Conservation (phyloP, 35 echinoderm and acorn worm species). For the Lytechinus variegatus region DNA sequence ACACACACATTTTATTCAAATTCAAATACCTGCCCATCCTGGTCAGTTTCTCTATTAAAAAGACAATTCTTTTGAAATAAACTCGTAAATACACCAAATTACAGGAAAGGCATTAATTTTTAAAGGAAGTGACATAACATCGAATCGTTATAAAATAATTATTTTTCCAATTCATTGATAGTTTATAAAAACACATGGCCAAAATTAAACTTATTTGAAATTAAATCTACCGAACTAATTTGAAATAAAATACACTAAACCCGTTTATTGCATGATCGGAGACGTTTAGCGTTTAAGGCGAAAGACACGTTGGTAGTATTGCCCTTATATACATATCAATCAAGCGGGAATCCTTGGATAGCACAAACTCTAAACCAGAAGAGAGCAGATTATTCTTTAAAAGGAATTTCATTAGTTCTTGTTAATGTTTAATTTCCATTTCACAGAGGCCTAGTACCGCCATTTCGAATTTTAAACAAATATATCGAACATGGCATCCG, state of each 20-base stretch:
- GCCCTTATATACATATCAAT: not conserved
- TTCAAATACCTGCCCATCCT: not conserved
- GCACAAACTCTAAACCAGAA: not conserved
- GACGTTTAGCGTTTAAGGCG: not conserved
- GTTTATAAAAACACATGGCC: too few relatives aligned
- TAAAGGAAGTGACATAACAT: too few relatives aligned
- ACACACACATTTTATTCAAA: not conserved
- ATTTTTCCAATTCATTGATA: too few relatives aligned
- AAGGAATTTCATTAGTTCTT: not conserved
- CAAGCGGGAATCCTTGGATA: not conserved
- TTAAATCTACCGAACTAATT: not conserved
- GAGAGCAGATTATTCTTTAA: not conserved
- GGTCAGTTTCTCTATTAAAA: not conserved
- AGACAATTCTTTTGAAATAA: not conserved
- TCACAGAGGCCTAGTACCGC: not conserved
- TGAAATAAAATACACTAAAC: not conserved
- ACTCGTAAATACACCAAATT: not conserved
- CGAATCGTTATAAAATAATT: too few relatives aligned
- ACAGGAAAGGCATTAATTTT: too few relatives aligned
- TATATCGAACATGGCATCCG: not conserved
- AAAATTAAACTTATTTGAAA: too few relatives aligned
- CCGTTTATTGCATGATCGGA: not conserved
- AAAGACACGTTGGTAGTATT: constrained; percentile 1
- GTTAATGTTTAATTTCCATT: not conserved
- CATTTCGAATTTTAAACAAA: not conserved